Evolutionary conservation across 2,113 vertebrate genomes (phyloP).

Genomic region (Echinops telfairi): DNA sequence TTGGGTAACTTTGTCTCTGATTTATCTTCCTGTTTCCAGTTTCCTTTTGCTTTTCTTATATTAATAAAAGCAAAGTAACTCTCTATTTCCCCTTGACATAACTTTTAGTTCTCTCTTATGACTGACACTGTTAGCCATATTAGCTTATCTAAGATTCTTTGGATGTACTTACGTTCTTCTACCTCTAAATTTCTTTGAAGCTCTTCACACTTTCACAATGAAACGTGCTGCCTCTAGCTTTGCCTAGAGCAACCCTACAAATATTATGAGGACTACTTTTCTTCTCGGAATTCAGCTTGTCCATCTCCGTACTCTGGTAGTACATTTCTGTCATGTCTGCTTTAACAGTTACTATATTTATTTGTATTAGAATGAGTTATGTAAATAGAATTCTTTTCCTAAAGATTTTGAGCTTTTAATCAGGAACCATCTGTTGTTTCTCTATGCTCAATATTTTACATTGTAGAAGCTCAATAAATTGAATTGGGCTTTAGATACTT

Average conservation of each 20-base stretch:
- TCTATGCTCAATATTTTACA: neutral
- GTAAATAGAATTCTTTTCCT: neutral
- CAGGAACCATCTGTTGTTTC: neutral
- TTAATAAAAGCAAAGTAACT: neutral
- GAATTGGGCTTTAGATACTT: neutral
- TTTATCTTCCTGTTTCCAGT: neutral
- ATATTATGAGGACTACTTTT: neutral
- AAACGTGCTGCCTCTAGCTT: neutral
- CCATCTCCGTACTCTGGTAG: neutral
- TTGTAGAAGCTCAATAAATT: neutral
- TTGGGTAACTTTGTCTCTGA: no score
- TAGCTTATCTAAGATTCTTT: neutral
- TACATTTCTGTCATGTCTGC: neutral
- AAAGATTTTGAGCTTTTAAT: neutral
- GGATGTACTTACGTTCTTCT: neutral
- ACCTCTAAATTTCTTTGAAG: neutral
- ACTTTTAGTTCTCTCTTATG: neutral
- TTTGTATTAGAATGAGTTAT: neutral
- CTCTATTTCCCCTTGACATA: fast-evolving
- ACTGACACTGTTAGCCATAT: neutral
- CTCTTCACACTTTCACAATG: neutral
- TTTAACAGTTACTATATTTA: neutral
- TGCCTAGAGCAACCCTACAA: neutral
- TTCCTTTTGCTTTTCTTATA: neutral
- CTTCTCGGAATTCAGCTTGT: neutral